Evolutionary conservation across 2,888 invertebrate species (phyloP).

Genomic region (Adelognathus sp.): DNA sequence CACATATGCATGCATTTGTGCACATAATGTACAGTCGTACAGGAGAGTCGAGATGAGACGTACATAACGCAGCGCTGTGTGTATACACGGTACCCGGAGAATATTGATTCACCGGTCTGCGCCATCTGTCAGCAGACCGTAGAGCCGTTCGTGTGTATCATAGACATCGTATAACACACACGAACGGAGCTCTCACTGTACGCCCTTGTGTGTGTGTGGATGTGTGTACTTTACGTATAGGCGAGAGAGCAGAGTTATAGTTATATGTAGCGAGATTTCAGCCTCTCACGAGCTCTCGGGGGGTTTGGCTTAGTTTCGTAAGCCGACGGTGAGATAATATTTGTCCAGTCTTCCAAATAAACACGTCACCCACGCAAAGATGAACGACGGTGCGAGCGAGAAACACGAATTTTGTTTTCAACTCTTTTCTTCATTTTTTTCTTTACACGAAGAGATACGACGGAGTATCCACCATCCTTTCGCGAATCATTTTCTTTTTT

Average conservation of each 20-base stretch:
- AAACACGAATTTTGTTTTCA: constrained; percentile 1
- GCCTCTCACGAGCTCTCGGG: constrained; percentile 10
- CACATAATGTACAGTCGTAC: constrained; percentile 43
- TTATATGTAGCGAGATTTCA: constrained; percentile 10
- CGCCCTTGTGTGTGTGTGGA: neutral
- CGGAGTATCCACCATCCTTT: neutral
- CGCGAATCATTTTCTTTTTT: neutral
- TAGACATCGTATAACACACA: constrained; percentile 45
- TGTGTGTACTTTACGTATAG: neutral
- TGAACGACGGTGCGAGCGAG: constrained; percentile 3
- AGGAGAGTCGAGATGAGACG: constrained; percentile 22
- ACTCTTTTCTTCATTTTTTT: neutral
- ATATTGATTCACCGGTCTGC: constrained; percentile 74
- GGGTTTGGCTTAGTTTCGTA: constrained; percentile 66
- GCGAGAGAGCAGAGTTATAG: neutral
- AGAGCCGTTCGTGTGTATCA: constrained; percentile 58
- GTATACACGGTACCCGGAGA: constrained; percentile 52
- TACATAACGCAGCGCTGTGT: constrained; percentile 40
- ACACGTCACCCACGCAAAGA: constrained; percentile 55
- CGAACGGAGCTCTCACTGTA: too few relatives aligned
- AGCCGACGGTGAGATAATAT: constrained; percentile 69
- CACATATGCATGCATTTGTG: neutral
- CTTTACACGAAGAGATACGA: neutral
- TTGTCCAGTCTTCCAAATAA: constrained; percentile 68
- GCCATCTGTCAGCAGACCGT: constrained; percentile 72